These are phyloP conservation scores for Hemibagrus wyckioides DNA, from an alignment of 2,113 vertebrate genomes.

Conservation along the genomic window DNA sequence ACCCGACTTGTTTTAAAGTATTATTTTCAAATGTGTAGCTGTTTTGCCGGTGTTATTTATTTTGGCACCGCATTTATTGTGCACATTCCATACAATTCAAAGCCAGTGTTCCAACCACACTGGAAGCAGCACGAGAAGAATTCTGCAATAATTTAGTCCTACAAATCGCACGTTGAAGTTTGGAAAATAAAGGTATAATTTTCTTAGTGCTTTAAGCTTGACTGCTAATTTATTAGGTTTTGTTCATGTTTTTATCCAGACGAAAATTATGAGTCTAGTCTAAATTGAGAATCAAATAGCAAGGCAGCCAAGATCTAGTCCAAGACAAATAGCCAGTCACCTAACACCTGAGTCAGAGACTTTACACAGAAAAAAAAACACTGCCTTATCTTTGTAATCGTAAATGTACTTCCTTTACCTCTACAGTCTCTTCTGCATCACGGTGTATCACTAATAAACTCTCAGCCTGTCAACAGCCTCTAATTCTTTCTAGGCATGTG, in stretches of 20 bases:
- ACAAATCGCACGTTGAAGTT: not conserved
- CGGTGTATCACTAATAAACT: slow-evolving; percentile 44
- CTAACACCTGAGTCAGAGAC: not conserved
- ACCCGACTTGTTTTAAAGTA: not conserved
- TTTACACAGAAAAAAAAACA: not conserved
- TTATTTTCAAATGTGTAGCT: not conserved
- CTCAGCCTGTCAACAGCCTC: slow-evolving; percentile 32
- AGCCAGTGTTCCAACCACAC: not conserved
- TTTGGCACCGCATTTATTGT: not conserved
- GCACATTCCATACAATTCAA: not conserved
- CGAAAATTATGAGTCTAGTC: not conserved
- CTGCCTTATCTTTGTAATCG: not conserved
- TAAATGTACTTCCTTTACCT: not conserved
- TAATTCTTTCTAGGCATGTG: slow-evolving; percentile 50
- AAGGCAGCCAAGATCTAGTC: not conserved
- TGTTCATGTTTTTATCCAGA: not conserved
- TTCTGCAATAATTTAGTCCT: not conserved
- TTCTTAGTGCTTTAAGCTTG: not conserved
- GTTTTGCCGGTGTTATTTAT: not conserved
- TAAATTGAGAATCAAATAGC: not conserved
- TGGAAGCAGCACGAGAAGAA: not conserved
- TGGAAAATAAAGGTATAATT: not conserved
- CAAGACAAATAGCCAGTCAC: not conserved
- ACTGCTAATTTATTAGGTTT: not conserved
- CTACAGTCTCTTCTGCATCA: not conserved